Percentiles rank a stretch among this genome's conserved stretches.
phyloP scores from a whole-genome alignment of 2,797 vertebrate species.

The Lophotriccus pileatus region DNA sequence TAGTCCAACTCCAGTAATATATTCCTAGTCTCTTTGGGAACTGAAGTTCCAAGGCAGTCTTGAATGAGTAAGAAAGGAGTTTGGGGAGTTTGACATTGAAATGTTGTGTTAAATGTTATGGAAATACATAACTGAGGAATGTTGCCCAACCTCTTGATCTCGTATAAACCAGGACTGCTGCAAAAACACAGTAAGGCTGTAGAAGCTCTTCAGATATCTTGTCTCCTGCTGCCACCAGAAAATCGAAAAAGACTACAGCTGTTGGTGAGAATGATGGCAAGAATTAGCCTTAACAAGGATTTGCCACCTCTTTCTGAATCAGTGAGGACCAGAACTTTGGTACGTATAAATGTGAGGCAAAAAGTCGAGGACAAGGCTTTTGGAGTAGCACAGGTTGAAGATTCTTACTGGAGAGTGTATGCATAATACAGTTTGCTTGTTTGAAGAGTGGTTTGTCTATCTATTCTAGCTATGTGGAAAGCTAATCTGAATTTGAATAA shows the following conservation, averaged over 20 bases:
- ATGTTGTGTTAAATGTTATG: neutral
- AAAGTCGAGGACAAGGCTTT: neutral
- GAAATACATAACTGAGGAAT: neutral
- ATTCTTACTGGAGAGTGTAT: neutral
- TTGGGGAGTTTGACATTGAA: neutral
- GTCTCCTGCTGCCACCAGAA: conserved; percentile 88
- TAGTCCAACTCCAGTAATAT: neutral
- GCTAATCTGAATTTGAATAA: neutral
- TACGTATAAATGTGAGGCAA: conserved; percentile 53
- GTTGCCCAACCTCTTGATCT: neutral
- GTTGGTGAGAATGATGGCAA: conserved; percentile 89
- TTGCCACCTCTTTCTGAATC: conserved; percentile 88
- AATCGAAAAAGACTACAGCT: conserved; percentile 90
- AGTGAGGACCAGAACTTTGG: conserved; percentile 86
- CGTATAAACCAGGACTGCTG: conserved; percentile 79
- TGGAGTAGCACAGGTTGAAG: neutral
- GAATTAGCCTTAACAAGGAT: conserved; percentile 84
- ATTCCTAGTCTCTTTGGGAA: neutral
- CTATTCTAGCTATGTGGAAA: neutral
- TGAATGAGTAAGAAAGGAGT: neutral
- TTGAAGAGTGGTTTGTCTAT: neutral
- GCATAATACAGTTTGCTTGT: neutral
- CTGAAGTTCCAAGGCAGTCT: neutral
- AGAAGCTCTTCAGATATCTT: conserved; percentile 91
- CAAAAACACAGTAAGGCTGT: conserved; percentile 80